phyloP scores from a whole-genome alignment of 2,113 vertebrate genomes.

The Alosa alosa region DNA sequence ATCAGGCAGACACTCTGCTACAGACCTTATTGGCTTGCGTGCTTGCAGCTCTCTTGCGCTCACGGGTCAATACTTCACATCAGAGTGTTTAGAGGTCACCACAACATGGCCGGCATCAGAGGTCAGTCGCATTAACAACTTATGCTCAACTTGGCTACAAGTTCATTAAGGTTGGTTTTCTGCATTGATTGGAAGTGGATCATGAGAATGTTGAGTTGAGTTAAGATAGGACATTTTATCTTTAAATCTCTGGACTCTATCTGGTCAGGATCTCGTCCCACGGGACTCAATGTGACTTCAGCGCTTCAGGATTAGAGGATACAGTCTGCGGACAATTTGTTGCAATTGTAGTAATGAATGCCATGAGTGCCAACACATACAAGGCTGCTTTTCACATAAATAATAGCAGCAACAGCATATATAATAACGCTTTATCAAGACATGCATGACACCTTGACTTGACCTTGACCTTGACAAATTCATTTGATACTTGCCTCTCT shows the following conservation, averaged over 20 bases:
- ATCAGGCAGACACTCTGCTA: slow-evolving; percentile 46
- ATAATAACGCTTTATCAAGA: too few species aligned
- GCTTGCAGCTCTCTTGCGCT: slow-evolving; percentile 29
- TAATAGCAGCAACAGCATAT: not conserved
- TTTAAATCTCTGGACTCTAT: not conserved
- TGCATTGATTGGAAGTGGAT: not conserved
- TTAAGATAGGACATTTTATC: not conserved
- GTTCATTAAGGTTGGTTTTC: not conserved
- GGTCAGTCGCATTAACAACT: not conserved
- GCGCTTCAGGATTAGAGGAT: not conserved
- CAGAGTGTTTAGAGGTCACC: not conserved
- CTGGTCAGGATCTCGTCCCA: not conserved
- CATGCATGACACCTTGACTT: not conserved
- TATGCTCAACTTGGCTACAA: not conserved
- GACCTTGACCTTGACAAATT: not conserved
- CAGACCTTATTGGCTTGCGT: slow-evolving; percentile 21
- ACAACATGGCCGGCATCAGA: not conserved
- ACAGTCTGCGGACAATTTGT: not conserved
- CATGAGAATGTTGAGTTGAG: not conserved
- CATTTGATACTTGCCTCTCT: not conserved
- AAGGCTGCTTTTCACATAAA: not conserved
- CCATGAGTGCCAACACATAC: not conserved
- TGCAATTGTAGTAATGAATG: not conserved
- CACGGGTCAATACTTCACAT: slow-evolving; percentile 40
- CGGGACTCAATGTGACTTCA: not conserved